These are phyloP conservation scores for Anser brachyrhynchus DNA, from an alignment of 2,113 vertebrate genomes.

Conservation along the genomic window DNA sequence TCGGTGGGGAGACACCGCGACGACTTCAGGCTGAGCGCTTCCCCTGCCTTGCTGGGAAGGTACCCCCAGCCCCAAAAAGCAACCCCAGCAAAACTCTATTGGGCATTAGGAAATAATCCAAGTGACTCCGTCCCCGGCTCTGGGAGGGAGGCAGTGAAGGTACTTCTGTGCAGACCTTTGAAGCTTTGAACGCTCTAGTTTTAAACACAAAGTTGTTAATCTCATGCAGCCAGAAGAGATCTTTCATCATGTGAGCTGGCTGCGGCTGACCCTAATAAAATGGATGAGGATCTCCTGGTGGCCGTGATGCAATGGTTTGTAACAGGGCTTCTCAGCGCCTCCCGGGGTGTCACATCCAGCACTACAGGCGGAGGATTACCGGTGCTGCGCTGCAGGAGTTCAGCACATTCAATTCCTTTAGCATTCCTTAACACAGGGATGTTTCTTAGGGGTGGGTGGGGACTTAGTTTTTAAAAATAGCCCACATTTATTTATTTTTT, in stretches of 20 bases:
- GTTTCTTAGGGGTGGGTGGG: not conserved
- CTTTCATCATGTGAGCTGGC: not conserved
- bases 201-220: not conserved
- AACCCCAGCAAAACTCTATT: accelerated
- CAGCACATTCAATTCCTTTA: not conserved
- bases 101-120: not conserved
- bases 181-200: not conserved
- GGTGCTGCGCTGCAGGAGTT: not conserved
- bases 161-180: not conserved
- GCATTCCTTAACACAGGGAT: not conserved
- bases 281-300: not conserved
- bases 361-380: not conserved
- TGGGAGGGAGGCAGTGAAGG: too few relatives aligned
- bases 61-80: not conserved
- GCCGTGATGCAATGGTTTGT: not conserved
- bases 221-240: not conserved
- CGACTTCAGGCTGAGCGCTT: accelerated
- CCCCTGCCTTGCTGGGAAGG: not conserved
- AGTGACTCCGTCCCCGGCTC: not conserved
- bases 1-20: not conserved
- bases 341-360: not conserved
- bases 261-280: not conserved
- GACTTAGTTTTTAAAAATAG: conserved; percentile 1
- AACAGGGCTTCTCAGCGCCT: not conserved
- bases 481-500: not conserved